Evolutionary conservation across 2,797 vertebrate genomes (phyloP).

Genomic region (Momotus momota): DNA sequence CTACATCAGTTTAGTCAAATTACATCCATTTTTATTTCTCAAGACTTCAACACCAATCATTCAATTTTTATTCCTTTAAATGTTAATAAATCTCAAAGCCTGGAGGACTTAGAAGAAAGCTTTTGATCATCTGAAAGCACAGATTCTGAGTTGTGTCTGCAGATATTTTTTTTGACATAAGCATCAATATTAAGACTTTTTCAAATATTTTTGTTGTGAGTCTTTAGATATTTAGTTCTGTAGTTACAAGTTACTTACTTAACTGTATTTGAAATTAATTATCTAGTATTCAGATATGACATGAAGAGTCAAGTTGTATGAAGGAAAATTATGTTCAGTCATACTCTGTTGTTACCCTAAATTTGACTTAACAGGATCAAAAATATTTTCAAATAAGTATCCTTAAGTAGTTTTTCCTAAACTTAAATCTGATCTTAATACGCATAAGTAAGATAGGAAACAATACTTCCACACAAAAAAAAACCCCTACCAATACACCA

Average conservation of each 20-base stretch:
- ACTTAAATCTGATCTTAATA: not conserved
- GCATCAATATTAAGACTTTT: not conserved
- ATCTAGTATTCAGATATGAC: not conserved
- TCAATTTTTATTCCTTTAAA: not conserved
- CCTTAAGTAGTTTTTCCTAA: not conserved
- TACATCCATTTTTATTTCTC: not conserved
- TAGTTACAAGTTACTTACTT: not conserved
- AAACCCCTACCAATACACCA: not conserved
- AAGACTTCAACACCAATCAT: not conserved
- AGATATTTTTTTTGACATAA: not conserved
- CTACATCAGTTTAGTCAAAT: not conserved
- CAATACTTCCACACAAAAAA: not conserved
- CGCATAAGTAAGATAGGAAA: not conserved
- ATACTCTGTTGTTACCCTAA: not conserved
- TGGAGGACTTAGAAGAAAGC: not conserved
- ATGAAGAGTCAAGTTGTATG: not conserved
- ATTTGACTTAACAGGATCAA: not conserved
- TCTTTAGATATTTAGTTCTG: not conserved
- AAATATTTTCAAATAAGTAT: not conserved
- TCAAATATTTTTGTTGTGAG: not conserved
- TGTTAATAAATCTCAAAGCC: not conserved
- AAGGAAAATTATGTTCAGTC: not conserved
- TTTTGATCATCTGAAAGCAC: not conserved
- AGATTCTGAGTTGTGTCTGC: not conserved
- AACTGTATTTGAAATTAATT: not conserved